Base-by-base conservation (phyloP, 2,888 invertebrate species). In the Galerucella nymphaeae region DNA sequence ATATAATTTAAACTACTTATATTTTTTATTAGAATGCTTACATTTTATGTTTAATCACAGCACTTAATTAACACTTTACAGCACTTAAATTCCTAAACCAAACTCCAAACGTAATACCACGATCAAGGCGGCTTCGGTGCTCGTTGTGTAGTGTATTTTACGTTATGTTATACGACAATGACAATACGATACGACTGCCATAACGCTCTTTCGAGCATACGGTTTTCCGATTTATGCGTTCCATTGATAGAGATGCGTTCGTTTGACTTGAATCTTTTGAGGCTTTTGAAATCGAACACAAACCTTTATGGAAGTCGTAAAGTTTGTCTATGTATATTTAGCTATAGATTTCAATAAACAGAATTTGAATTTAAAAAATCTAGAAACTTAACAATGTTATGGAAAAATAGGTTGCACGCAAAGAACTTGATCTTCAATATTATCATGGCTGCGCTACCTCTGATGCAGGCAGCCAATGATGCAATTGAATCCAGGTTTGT, bases 41-140 rank as follows among this genome's bases (percentile, higher is more conserved):
- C 53, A 18, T 53, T 16, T 53, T 53, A 16, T 53, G 18, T 53
- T 11, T 53, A 16, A 53, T 53, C 53, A 53, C 53, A 53, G 53
- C 53, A 53, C 53, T 53, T 53, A 53, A 16, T 16, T 53, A 18
- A 45, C 45, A 45, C 45, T 14, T 45, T 45, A 2, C 14, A 45
- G 45, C 18, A 53, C 53, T 53, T 53, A 16, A 53, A 53, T 53
- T 53, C 16, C 53, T 18, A 18, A 16, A 18, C 18, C 53, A 53
- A 53, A 53, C 16, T 53, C 16, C 53, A 16, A 53, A 18, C 16
- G 18, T 18, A 53, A 18, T 53, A 53, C 10, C 53, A 53, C n/a
- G 18, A 53, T 53, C 53, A 18, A 53, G 53, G 18, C 53, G 53
- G 53, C 53, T 53, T 53, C 53, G 53, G 16, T 16, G 16, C 53